A percentile compares a stretch with the other conserved stretches of the same genome.
phyloP scores from a whole-genome alignment of 2,888 invertebrate genomes.

The Labia minor region DNA sequence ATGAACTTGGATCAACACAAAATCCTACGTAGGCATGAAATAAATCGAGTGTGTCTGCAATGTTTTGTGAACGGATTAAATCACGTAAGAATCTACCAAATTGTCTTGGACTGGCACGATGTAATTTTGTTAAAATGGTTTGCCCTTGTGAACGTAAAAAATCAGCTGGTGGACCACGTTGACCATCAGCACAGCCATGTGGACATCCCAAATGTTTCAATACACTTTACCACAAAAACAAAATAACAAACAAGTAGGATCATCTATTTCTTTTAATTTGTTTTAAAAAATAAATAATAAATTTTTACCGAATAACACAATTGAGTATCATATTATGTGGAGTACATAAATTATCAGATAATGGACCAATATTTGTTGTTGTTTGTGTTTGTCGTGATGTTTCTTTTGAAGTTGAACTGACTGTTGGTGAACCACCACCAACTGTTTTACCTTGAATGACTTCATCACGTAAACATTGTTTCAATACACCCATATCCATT shows the following conservation, averaged over 20 bases:
- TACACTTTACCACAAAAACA: conserved; percentile 53
- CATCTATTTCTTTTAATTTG: no score
- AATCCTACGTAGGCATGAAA: conserved; percentile 93
- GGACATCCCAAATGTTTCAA: conserved; percentile 87
- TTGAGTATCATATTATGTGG: conserved; percentile 65
- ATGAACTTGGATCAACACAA: conserved; percentile 80
- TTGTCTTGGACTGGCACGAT: conserved; percentile 53
- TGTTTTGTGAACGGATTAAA: conserved; percentile 64
- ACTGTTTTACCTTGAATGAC: conserved; percentile 29
- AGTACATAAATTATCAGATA: conserved; percentile 41
- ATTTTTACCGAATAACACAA: conserved; percentile 42
- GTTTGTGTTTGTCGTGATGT: neutral
- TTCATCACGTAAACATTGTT: conserved; percentile 44
- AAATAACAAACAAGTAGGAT: no score
- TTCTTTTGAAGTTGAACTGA: conserved; percentile 15
- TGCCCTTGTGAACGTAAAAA: conserved; percentile 80
- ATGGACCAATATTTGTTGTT: neutral
- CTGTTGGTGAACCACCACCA: neutral
- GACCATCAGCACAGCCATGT: conserved; percentile 81
- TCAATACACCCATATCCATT: conserved; percentile 78
- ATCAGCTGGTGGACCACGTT: conserved; percentile 80
- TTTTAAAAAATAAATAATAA: no score
- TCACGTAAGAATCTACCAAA: conserved; percentile 57
- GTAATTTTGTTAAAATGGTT: conserved; percentile 61
- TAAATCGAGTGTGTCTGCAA: conserved; percentile 81